Percentiles rank a stretch among this genome's conserved stretches.
Evolutionary conservation across 1,140 invertebrate genomes (phyloP).

Genomic region (Ridgeia piscesae): DNA sequence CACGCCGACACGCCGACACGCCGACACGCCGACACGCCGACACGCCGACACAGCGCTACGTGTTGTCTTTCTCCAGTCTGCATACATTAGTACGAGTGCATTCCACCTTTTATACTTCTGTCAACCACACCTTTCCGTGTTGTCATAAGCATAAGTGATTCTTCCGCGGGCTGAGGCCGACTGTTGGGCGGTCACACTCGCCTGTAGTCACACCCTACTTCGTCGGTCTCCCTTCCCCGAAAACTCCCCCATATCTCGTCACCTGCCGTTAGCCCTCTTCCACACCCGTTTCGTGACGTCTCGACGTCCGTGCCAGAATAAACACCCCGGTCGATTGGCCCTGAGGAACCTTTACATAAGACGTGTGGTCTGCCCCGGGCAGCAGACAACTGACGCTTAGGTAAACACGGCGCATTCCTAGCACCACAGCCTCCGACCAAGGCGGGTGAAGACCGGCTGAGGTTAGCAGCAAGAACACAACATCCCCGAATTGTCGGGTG

Average conservation of each 20-base stretch:
- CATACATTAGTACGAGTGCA: not conserved
- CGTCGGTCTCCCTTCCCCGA: not conserved
- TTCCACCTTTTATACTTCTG: not conserved
- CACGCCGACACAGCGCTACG: not conserved
- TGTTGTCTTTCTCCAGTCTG: not conserved
- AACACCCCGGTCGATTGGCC: not conserved
- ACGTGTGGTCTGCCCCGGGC: not conserved
- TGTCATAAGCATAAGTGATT: not conserved
- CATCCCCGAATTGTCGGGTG: not conserved
- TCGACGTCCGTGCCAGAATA: not conserved
- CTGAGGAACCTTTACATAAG: conserved; percentile 1
- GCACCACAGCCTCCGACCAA: not conserved
- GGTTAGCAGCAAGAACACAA: too few relatives aligned
- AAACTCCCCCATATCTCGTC: not conserved
- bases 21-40: too few relatives aligned
- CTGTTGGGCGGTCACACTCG: not conserved
- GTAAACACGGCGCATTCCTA: not conserved
- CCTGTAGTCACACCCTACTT: not conserved
- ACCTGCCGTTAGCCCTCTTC: not conserved
- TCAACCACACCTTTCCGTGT: not conserved
- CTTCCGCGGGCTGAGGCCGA: not conserved
- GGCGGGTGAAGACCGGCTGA: not conserved
- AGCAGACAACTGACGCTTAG: not conserved
- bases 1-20: not conserved
- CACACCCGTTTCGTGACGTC: not conserved